Conservation (phyloP, 2,888 invertebrate species). For the Nebria salina region DNA sequence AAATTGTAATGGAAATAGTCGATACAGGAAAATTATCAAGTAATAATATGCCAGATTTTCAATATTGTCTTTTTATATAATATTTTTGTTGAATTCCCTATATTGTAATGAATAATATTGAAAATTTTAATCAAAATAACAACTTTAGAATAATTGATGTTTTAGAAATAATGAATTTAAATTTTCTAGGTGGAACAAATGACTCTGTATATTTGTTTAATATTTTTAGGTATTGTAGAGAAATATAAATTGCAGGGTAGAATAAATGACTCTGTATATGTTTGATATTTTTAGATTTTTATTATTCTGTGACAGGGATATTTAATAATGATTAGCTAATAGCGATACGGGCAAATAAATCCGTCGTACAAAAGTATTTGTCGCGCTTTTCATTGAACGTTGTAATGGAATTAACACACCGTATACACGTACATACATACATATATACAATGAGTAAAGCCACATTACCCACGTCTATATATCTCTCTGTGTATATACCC, state of each 20-base stretch:
- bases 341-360: slow-evolving; percentile 34
- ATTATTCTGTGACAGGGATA: slow-evolving; percentile 39
- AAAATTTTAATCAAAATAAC: too few relatives aligned
- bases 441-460: background rate
- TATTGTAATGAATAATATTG: too few relatives aligned
- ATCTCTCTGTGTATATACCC: background rate
- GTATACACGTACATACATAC: background rate
- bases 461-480: background rate
- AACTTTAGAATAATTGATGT: too few relatives aligned
- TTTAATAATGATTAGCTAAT: slow-evolving; percentile 44
- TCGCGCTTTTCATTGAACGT: slow-evolving; percentile 19
- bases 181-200: too few relatives aligned
- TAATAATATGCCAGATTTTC: too few relatives aligned
- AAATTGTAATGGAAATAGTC: too few relatives aligned
- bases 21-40: too few relatives aligned
- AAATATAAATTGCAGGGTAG: background rate
- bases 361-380: slow-evolving; percentile 19
- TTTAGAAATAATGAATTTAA: too few relatives aligned
- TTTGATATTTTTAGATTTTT: slow-evolving; percentile 21
- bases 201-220: background rate
- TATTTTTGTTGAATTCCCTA: too few relatives aligned
- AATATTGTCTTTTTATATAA: too few relatives aligned
- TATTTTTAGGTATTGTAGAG: background rate
- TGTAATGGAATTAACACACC: background rate
- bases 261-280: background rate